Evolutionary conservation across 2,113 vertebrate species (phyloP).

Genomic region (Mesitornis unicolor): DNA sequence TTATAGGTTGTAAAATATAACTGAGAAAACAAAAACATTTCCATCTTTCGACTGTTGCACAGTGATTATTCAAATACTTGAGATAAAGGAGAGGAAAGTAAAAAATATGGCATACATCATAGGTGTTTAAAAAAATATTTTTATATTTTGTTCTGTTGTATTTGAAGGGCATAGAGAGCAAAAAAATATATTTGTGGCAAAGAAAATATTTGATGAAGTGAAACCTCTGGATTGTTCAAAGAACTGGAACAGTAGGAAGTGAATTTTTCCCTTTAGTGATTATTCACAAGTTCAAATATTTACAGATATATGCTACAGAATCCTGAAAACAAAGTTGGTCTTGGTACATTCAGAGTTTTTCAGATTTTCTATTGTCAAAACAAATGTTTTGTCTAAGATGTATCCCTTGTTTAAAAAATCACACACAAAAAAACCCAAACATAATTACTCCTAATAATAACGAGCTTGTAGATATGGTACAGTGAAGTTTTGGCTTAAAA

Average conservation of each 20-base stretch:
- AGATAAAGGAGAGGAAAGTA: background rate
- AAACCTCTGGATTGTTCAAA: background rate
- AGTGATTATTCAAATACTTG: background rate
- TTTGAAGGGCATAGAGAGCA: background rate
- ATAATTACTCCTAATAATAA: background rate
- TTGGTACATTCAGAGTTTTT: background rate
- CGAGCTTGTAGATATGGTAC: background rate
- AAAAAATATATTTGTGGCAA: background rate
- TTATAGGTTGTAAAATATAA: background rate
- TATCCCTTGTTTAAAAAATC: background rate
- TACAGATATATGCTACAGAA: background rate
- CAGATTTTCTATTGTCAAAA: background rate
- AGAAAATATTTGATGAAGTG: background rate
- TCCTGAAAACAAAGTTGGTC: background rate
- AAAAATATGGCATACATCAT: background rate
- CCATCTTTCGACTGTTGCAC: background rate
- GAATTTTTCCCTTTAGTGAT: background rate
- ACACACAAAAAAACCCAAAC: background rate
- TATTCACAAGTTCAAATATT: background rate
- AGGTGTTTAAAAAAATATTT: background rate
- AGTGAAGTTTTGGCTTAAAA: background rate
- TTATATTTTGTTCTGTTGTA: background rate
- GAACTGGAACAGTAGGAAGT: background rate
- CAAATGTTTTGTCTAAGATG: accelerated
- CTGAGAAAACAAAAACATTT: background rate